Percentiles rank a stretch among this genome's conserved stretches.
phyloP scores from a whole-genome alignment of 2,888 invertebrate genomes.

The Ophonus ardosiacus region DNA sequence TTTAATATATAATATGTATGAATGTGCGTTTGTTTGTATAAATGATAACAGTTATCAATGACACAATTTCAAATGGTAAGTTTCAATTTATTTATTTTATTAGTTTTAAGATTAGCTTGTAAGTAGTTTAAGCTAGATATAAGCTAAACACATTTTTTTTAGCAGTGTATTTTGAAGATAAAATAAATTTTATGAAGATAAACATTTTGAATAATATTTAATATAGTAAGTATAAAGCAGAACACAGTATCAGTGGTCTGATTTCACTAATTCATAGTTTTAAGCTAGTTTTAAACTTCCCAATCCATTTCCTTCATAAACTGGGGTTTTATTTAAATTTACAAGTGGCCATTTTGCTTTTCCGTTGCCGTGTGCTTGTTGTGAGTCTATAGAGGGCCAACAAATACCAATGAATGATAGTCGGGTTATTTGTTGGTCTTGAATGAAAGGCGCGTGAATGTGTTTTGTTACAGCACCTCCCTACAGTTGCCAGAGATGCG shows the following conservation, averaged over 20 bases:
- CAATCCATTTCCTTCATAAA: conserved; percentile 3
- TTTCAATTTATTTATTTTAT: background rate
- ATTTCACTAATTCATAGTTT: conserved; percentile 2
- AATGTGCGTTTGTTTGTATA: background rate
- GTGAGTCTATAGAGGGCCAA: conserved; percentile 67
- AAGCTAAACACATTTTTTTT: conserved; percentile 3
- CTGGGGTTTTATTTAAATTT: conserved; percentile 60
- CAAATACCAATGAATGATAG: conserved; percentile 60
- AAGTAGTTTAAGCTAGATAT: background rate
- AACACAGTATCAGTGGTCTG: conserved; percentile 63
- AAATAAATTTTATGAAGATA: conserved; percentile 1
- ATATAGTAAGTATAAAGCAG: conserved; percentile 56
- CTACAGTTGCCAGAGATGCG: conserved; percentile 78
- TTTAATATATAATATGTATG: conserved; percentile 18
- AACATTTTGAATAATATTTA: conserved; percentile 13
- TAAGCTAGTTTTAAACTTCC: conserved; percentile 3
- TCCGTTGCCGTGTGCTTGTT: conserved; percentile 57
- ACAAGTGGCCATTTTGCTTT: conserved; percentile 13
- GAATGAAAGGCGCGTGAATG: conserved; percentile 46
- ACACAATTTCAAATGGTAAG: conserved; percentile 5
- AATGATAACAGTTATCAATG: background rate
- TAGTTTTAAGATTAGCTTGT: conserved; percentile 1
- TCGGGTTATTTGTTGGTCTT: conserved; percentile 65
- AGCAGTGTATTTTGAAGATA: conserved; percentile 36
- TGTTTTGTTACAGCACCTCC: conserved; percentile 71